Evolutionary conservation across 2,797 vertebrate species (phyloP).

Genomic region (Acrossocheilus fasciatus): DNA sequence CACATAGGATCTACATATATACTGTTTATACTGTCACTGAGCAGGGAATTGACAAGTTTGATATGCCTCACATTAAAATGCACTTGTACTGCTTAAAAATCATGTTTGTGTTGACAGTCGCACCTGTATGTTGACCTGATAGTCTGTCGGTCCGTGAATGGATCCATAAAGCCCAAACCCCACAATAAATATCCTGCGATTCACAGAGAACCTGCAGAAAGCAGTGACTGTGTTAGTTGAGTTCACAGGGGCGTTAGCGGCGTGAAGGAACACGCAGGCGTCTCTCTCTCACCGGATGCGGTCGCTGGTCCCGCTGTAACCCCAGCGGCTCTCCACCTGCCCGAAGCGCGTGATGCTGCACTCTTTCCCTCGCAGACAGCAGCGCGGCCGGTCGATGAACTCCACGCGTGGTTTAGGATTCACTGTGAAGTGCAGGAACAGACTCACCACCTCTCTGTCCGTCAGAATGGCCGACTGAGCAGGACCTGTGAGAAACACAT

Average conservation of each 20-base stretch:
- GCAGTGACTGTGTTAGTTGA: background rate
- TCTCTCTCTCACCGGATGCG: constrained; percentile 86
- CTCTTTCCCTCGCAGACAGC: constrained; percentile 95
- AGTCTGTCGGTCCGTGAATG: constrained; percentile 97
- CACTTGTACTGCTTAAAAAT: background rate
- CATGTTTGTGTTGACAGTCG: rapidly evolving
- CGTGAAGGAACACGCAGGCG: rapidly evolving
- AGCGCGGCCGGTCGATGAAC: constrained; percentile 94
- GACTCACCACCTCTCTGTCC: constrained; percentile 94
- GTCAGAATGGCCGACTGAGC: constrained; percentile 88
- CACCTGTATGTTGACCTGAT: constrained; percentile 99
- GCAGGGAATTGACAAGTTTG: background rate
- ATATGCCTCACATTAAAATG: background rate
- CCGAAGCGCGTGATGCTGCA: constrained; percentile 95
- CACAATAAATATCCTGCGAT: constrained; percentile 94
- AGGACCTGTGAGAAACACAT: constrained; percentile 70
- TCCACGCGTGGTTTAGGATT: constrained; percentile 97
- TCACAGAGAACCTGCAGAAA: constrained; percentile 89
- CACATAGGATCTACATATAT: too few species aligned
- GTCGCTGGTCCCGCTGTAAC: constrained; percentile 97
- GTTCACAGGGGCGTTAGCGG: background rate
- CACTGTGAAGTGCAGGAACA: constrained; percentile 98
- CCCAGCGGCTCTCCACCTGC: constrained; percentile 98
- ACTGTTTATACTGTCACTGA: too few species aligned
- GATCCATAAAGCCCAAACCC: constrained; percentile 97